Evolutionary conservation across 1,140 invertebrate genomes (phyloP).

Genomic region (Hypsibius dujardini): DNA sequence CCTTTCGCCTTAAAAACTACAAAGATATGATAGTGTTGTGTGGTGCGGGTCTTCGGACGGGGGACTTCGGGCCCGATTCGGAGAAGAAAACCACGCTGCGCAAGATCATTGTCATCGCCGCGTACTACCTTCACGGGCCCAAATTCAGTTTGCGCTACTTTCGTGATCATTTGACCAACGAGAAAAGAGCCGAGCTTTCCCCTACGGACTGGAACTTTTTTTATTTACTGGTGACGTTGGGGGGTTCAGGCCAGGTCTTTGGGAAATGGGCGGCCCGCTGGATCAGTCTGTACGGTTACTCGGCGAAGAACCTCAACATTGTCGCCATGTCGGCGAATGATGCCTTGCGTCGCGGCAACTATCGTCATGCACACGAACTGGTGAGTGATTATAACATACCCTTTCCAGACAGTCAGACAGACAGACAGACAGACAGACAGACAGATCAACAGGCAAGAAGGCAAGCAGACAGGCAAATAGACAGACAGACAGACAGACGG

Average conservation of each 20-base stretch:
- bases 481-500: no score
- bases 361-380: conserved; percentile 6
- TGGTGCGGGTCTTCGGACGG: neutral
- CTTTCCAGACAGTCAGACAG: neutral
- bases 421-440: no score
- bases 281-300: neutral
- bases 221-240: neutral
- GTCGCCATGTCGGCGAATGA: neutral
- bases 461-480: no score
- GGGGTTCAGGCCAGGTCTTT: neutral
- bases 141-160: neutral
- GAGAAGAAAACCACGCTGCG: neutral
- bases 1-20: neutral
- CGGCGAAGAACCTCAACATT: neutral
- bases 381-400: neutral
- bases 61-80: conserved; percentile 5
- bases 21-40: neutral
- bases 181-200: neutral
- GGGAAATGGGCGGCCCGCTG: neutral
- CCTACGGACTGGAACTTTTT: neutral
- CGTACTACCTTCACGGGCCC: neutral
- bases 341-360: neutral
- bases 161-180: neutral
- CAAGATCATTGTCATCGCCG: neutral
- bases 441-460: no score